phyloP scores from a whole-genome alignment of 2,113 vertebrate genomes.

The Cynoglossus semilaevis region DNA sequence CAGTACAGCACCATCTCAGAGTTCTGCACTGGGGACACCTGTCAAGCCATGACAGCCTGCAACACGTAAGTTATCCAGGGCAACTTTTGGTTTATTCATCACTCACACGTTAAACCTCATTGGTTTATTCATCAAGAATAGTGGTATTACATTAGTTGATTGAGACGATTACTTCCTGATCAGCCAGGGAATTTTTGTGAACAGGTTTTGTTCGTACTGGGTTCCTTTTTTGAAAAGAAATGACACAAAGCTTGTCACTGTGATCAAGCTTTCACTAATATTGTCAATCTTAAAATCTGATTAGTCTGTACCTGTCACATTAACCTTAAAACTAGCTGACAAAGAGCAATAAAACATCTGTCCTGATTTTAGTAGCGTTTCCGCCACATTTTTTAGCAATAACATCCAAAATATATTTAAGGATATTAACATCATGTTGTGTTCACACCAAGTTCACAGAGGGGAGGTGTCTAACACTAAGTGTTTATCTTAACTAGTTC shows the following conservation, averaged over 20 bases:
- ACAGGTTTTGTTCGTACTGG: too few species aligned
- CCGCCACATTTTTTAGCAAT: neutral
- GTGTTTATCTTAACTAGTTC: conserved; percentile 56
- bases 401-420: neutral
- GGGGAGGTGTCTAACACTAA: conserved; percentile 26
- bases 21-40: conserved; percentile 97
- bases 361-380: neutral
- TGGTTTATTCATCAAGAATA: conserved; percentile 48
- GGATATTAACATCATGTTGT: neutral
- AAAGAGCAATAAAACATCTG: neutral
- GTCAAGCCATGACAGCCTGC: conserved; percentile 96
- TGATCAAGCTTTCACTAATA: too few species aligned
- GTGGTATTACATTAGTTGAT: conserved; percentile 39
- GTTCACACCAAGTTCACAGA: conserved; percentile 18
- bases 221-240: too few species aligned
- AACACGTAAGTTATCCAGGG: conserved; percentile 87
- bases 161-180: neutral
- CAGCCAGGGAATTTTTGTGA: neutral
- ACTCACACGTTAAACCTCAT: neutral
- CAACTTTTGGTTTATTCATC: conserved; percentile 40
- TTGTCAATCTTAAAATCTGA: neutral
- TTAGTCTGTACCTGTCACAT: too few species aligned
- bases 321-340: neutral
- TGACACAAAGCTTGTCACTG: too few species aligned
- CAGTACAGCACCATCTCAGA: conserved; percentile 99